A percentile compares a stretch with the other conserved stretches of the same genome.
Conservation (phyloP, 2,797 vertebrate genomes). For the Bufotes viridis region DNA sequence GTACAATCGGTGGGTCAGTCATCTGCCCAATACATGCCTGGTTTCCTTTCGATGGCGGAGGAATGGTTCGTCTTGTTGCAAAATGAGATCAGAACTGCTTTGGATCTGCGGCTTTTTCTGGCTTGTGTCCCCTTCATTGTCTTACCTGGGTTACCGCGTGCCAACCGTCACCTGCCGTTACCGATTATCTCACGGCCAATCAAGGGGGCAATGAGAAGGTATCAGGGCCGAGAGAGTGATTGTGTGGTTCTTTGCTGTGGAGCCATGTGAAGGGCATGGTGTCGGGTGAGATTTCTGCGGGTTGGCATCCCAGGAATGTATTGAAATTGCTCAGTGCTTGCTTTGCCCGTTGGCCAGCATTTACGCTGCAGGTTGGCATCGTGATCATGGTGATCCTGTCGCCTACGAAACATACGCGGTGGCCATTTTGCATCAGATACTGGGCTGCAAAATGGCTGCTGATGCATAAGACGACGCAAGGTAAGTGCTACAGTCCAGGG, state of each 20-base stretch:
- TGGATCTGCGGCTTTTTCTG: conserved; percentile 2
- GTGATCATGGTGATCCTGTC: not conserved
- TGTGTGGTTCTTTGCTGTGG: not conserved
- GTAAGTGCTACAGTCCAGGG: not conserved
- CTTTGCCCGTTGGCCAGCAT: not conserved
- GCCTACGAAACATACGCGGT: not conserved
- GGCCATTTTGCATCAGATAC: not conserved
- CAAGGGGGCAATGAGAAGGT: not conserved
- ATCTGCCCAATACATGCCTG: not conserved
- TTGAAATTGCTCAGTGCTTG: not conserved
- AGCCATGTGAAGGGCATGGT: not conserved
- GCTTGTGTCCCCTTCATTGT: not conserved
- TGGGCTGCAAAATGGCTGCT: not conserved
- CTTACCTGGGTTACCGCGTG: not conserved
- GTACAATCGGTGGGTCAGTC: no score
- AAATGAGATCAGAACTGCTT: not conserved
- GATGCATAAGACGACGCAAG: not conserved
- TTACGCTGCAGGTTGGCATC: not conserved
- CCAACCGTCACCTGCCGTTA: not conserved
- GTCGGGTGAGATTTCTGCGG: not conserved
- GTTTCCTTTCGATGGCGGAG: conserved; percentile 32
- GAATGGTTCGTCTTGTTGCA: conserved; percentile 27
- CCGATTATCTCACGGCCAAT: not conserved
- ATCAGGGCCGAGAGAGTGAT: not conserved
- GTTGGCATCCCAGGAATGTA: not conserved